These are phyloP conservation scores for Cantharis rufa DNA, from an alignment of 2,888 invertebrate genomes.

Conservation along the genomic window DNA sequence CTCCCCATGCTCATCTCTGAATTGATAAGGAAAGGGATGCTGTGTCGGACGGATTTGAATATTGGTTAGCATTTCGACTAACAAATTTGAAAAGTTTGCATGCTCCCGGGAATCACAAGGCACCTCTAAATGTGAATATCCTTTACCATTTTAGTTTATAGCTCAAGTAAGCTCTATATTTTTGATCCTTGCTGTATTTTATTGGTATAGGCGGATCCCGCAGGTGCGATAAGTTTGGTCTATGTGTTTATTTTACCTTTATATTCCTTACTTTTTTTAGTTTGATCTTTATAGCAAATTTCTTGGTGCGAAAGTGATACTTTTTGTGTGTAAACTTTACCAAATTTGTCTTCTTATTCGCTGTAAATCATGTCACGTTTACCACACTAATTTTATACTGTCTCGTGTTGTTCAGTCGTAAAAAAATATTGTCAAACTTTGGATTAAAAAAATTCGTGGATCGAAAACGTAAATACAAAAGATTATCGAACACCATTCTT, in stretches of 20 bases:
- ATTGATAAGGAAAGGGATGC: slow-evolving; percentile 19
- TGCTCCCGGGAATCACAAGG: slow-evolving; percentile 46
- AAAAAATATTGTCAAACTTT: not conserved
- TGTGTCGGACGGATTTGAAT: slow-evolving; percentile 34
- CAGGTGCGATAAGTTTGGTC: slow-evolving; percentile 48
- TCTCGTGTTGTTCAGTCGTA: not conserved
- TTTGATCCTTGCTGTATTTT: slow-evolving; percentile 51
- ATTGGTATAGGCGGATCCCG: slow-evolving; percentile 48
- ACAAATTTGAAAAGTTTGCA: slow-evolving; percentile 38
- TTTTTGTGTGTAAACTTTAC: not conserved
- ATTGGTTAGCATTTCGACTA: slow-evolving; percentile 27
- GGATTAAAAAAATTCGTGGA: not conserved
- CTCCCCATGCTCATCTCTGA: slow-evolving; percentile 3
- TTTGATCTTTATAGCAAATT: slow-evolving; percentile 8
- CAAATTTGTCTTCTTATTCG: not conserved
- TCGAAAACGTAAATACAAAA: not conserved
- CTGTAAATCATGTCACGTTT: not conserved
- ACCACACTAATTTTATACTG: not conserved
- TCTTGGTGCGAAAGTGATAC: not conserved
- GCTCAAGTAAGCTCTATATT: slow-evolving; percentile 48
- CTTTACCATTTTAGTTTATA: slow-evolving; percentile 51
- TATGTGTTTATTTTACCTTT: slow-evolving; percentile 24
- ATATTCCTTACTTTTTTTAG: slow-evolving; percentile 21
- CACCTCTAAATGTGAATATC: slow-evolving; percentile 46
- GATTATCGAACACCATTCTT: not conserved